Evolutionary conservation across 2,113 vertebrate genomes (phyloP), one percentile per base, ranked within the genome.

Genomic region (Probosciger aterrimus): DNA sequence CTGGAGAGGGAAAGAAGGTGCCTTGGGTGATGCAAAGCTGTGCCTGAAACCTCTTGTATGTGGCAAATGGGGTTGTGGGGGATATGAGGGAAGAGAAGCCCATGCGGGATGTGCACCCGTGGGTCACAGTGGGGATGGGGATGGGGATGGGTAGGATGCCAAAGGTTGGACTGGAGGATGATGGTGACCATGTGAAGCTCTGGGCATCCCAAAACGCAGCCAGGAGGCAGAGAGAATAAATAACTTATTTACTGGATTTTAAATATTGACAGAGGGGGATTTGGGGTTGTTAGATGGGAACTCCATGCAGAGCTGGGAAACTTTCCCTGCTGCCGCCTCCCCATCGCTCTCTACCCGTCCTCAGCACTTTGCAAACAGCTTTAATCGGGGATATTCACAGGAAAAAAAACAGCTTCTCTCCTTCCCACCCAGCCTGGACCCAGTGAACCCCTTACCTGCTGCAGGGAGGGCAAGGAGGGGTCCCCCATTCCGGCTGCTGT

Each of bases 51-150:
- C 3, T 8, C 19, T 27, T 27, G 11, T 20, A 4, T 0, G 9
- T 35, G 47, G 25, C 22, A 9, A 50, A 59, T 12, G 55, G 17
- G 46, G 2, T 5, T 23, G 23, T 7, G n/a, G n/a, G 39, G 14
- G 4, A 43, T 18, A n/a, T 0, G 10, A 27, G 10, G 39, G 25
- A 9, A 39, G 74, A 30, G 59, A 19, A 89, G 7, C 52, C 43
- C 68, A 25, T 1, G 4, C 4, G 5, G 50, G 43, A 37, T 31
- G 2, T 2, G 31, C 28, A n/a, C 19, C n/a, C 5, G 0, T 11
- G 46, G 28, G 52, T 28, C 8, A 5, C 3, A 6, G 20, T 37
- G 64, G 22, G 18, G 78, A 39, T 43, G 53, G 22, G 18, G 78
- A 39, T 43, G 53, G 31, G 14, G 50, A 46, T 30, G 78, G 18